phyloP scores from a whole-genome alignment of 1,140 invertebrate genomes.

The Hesperophylax magnus region DNA sequence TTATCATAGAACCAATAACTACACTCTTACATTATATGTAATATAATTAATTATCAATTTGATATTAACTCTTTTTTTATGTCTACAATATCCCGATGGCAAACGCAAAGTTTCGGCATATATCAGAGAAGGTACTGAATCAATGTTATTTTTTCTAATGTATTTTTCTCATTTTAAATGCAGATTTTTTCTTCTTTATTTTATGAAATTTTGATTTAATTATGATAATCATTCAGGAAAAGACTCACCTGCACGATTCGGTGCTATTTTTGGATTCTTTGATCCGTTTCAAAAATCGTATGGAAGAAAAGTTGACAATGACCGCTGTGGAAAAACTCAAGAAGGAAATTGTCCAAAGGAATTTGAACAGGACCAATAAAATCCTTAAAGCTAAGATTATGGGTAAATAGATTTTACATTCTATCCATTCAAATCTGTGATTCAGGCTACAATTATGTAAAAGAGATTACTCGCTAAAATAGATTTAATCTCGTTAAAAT shows the following conservation, averaged over 20 bases:
- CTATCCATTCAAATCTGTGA: too few species aligned
- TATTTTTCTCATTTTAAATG: not conserved
- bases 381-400: slow-evolving; percentile 44
- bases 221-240: slow-evolving; percentile 6
- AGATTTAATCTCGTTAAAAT: too few species aligned
- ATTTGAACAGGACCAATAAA: slow-evolving; percentile 50
- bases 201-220: not conserved
- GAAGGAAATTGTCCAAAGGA: slow-evolving; percentile 45
- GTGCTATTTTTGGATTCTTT: slow-evolving; percentile 45
- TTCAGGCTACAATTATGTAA: too few species aligned
- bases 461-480: too few species aligned
- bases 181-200: not conserved
- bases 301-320: slow-evolving; percentile 47
- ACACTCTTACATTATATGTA: too few species aligned
- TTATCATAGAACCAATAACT: too few species aligned
- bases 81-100: not conserved
- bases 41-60: not conserved
- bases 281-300: slow-evolving; percentile 38
- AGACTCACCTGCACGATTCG: slow-evolving; percentile 9
- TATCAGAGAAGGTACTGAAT: slow-evolving; percentile 15
- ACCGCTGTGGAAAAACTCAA: slow-evolving; percentile 52
- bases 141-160: too few species aligned
- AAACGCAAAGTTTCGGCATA: slow-evolving; percentile 4
- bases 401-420: slow-evolving; percentile 19
- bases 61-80: not conserved